phyloP scores from a whole-genome alignment of 2,888 invertebrate species.

The Drosophila borborema region DNA sequence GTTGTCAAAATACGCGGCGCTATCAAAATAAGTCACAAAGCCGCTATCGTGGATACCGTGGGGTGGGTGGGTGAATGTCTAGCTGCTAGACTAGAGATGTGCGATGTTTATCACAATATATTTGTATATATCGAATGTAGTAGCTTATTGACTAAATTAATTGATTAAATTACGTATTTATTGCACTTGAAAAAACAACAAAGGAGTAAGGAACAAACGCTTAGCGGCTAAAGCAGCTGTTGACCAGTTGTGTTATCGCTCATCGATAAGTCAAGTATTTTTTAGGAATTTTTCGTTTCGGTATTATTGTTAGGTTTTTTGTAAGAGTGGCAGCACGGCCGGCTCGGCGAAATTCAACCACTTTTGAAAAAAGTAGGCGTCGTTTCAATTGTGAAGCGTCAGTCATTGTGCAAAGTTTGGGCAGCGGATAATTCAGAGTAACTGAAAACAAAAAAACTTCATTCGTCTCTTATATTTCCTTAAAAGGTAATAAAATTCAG shows the following conservation, averaged over 20 bases:
- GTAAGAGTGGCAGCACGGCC: slow-evolving; percentile 35
- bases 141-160: neutral
- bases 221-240: slow-evolving; percentile 37
- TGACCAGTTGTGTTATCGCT: neutral
- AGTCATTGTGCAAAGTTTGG: slow-evolving; percentile 65
- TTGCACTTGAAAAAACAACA: slow-evolving; percentile 25
- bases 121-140: slow-evolving; percentile 22
- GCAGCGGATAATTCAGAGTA: slow-evolving; percentile 52
- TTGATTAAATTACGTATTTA: slow-evolving; percentile 15
- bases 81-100: slow-evolving; percentile 38
- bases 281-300: slow-evolving; percentile 9
- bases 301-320: slow-evolving; percentile 7
- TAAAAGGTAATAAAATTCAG: slow-evolving; percentile 63
- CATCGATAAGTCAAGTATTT: slow-evolving; percentile 18
- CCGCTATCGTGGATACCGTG: slow-evolving; percentile 29
- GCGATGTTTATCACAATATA: slow-evolving; percentile 15
- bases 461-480: slow-evolving; percentile 62
- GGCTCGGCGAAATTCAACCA: slow-evolving; percentile 58
- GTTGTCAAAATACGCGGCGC: slow-evolving; percentile 23
- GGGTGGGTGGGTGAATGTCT: slow-evolving; percentile 23
- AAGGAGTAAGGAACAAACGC: slow-evolving; percentile 2
- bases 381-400: slow-evolving; percentile 71
- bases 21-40: slow-evolving; percentile 32
- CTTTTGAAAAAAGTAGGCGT: slow-evolving; percentile 76
- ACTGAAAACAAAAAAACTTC: slow-evolving; percentile 41